phyloP scores from a whole-genome alignment of 1,140 invertebrate genomes.

The Elysia chlorotica region DNA sequence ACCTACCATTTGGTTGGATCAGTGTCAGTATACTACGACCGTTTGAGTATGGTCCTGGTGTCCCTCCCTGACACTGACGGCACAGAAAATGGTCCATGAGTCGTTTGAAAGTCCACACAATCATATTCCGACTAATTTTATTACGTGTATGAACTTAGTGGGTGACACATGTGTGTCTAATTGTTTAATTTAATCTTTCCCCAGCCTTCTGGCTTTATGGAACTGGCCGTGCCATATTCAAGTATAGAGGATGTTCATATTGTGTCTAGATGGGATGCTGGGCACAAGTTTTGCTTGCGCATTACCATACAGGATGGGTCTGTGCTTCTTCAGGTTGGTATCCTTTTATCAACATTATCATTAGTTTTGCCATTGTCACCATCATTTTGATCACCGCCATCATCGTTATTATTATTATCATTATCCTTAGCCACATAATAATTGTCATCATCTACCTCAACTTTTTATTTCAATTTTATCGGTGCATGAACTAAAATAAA shows the following conservation, averaged over 20 bases:
- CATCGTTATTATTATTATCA: background rate
- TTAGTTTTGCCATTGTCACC: background rate
- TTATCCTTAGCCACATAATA: background rate
- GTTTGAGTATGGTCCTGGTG: too few relatives aligned
- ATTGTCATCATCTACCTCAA: background rate
- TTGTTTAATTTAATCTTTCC: too few relatives aligned
- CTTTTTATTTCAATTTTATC: too few relatives aligned
- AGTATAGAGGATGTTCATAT: constrained; percentile 81
- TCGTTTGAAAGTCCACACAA: too few relatives aligned
- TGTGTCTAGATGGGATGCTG: constrained; percentile 79
- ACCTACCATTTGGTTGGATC: too few relatives aligned
- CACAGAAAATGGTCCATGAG: too few relatives aligned
- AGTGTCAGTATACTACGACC: too few relatives aligned
- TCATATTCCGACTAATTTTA: too few relatives aligned
- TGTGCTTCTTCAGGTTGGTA: constrained; percentile 72
- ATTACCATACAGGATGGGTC: constrained; percentile 80
- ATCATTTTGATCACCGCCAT: background rate
- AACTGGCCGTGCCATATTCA: constrained; percentile 74
- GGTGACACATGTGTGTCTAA: too few relatives aligned
- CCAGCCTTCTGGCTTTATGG: constrained; percentile 76
- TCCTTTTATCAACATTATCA: background rate
- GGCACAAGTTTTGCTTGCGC: constrained; percentile 80
- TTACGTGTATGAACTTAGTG: too few relatives aligned
- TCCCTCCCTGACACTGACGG: too few relatives aligned
- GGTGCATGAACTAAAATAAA: too few relatives aligned